These are phyloP conservation scores for Porites cylindrica DNA, from an alignment of 92 coral and sea anemone species.

Conservation along the genomic window DNA sequence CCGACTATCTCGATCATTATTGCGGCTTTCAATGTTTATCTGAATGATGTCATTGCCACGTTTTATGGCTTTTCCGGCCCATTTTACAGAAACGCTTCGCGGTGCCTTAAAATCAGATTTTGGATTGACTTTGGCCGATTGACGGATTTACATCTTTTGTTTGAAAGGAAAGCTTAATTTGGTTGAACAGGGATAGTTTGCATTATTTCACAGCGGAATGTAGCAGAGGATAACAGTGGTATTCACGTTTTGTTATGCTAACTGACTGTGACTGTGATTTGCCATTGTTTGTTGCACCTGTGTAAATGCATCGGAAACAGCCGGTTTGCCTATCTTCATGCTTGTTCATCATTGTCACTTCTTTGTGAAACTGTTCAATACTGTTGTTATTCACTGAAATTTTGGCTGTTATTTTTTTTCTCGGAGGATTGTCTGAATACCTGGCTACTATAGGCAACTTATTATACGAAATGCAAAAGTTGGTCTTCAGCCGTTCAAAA, in stretches of 20 bases:
- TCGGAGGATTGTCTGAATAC: no score
- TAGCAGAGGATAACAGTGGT: background rate
- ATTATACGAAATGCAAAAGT: no score
- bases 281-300: background rate
- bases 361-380: background rate
- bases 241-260: conserved; percentile 6
- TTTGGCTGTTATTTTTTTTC: no score
- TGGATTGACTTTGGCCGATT: background rate
- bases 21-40: background rate
- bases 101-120: background rate
- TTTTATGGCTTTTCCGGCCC: background rate
- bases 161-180: background rate
- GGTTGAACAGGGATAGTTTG: background rate
- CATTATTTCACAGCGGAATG: no score
- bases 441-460: no score
- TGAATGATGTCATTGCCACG: background rate
- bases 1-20: background rate
- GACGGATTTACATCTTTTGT: background rate
- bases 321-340: conserved; percentile 6
- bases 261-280: background rate
- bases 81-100: background rate
- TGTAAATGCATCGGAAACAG: conserved; percentile 1
- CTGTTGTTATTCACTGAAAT: no score
- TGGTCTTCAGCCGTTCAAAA: no score
- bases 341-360: background rate